Conservation (phyloP, 2,797 vertebrate genomes). For the Garrulus glandarius region DNA sequence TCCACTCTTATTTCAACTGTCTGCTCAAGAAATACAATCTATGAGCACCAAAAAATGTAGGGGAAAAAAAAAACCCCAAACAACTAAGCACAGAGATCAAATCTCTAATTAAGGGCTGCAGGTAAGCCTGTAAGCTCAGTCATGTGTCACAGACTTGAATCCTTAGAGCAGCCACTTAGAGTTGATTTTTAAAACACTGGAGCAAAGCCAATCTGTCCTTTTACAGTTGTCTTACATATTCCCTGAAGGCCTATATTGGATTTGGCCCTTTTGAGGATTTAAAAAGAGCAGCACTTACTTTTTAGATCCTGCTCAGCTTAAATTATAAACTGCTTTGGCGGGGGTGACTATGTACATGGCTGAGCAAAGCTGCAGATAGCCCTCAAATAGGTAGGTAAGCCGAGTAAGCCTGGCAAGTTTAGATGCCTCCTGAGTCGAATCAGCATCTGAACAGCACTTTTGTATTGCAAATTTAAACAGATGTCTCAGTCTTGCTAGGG, state of each 20-base stretch:
- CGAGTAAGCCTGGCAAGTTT: not conserved
- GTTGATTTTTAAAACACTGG: not conserved
- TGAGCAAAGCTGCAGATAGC: not conserved
- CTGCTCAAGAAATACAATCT: not conserved
- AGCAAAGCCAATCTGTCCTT: not conserved
- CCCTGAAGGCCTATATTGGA: not conserved
- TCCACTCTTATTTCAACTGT: not conserved
- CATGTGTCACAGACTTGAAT: not conserved
- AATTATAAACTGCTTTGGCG: conserved; percentile 22
- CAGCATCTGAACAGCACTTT: not conserved
- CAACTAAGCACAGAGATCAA: not conserved
- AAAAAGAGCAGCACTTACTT: not conserved
- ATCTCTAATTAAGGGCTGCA: not conserved
- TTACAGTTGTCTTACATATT: not conserved
- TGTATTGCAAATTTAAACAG: not conserved
- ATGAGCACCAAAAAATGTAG: not conserved
- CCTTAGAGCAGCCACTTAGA: not conserved
- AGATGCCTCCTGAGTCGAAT: not conserved
- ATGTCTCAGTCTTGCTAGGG: not conserved
- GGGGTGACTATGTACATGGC: not conserved
- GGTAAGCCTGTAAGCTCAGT: not conserved
- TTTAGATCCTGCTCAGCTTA: conserved; percentile 28
- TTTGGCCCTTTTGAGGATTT: conserved; percentile 6
- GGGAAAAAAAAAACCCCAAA: fast-evolving
- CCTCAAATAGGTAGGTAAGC: not conserved